Base-by-base conservation (phyloP, 2,113 vertebrate genomes). In the Scortum barcoo region DNA sequence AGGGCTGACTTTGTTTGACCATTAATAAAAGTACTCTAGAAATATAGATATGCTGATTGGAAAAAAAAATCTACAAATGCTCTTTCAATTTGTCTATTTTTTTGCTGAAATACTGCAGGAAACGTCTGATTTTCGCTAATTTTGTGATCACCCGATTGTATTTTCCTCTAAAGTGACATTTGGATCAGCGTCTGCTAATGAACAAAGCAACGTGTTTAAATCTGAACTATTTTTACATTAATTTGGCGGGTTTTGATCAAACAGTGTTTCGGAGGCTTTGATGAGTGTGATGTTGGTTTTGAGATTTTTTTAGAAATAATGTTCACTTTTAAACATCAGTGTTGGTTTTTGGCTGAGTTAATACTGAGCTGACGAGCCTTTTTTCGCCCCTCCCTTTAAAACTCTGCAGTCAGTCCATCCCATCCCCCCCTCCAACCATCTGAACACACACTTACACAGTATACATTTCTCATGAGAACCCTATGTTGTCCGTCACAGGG, bases 381-480 rank as follows among this genome's bases (percentile, higher is more conserved):
- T 30, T 48, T 28, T 42, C 17, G 2, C 36, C 1, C 56, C 48
- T n/a, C 71, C n/a, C 20, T 24, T 46, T 53, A 26, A 40, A 61
- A 4, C 57, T n/a, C 24, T 0, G 28, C 6, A 2, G 66, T 9
- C 61, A 11, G 16, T 26, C 65, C 62, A 8, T 44, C 71, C 76
- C 60, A 28, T 57, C 68, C 56, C 28, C 44, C n/a, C n/a, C n/a
- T n/a, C n/a, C n/a, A n/a, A n/a, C n/a, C 40, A 8, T 53, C 40
- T 53, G 60, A 38, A 73, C 76, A 56, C 78, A 63, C 48, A 11
- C 44, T 19, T 48, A 48, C 7, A 48, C 17, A 48, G 11, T 28
- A 48, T 67, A 71, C 24, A 53, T 87, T 88, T 84, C 83, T 78
- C 83, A 87, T 28, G 81, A 68, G 79, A 81, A 83, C 24, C 61